Evolutionary conservation across 1,140 invertebrate genomes (phyloP).

Genomic region (Drosophila nasuta): DNA sequence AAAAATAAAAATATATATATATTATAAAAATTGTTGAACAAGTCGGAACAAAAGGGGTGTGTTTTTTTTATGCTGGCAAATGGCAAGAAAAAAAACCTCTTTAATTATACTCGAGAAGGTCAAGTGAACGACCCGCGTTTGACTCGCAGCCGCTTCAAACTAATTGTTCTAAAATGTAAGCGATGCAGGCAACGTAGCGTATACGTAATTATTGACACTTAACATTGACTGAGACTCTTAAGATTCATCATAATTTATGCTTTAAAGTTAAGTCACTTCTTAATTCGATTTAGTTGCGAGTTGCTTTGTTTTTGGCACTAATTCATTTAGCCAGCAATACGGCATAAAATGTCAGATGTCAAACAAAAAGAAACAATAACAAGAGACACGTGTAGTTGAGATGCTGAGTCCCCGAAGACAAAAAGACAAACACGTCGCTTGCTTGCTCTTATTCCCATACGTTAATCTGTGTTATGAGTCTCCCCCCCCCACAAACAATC

Average conservation of each 20-base stretch:
- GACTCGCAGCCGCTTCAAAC: constrained; percentile 19
- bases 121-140: constrained; percentile 45
- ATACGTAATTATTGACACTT: constrained; percentile 46
- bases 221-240: constrained; percentile 4
- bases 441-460: constrained; percentile 21
- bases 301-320: background rate
- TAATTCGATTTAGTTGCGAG: background rate
- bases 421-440: constrained; percentile 1
- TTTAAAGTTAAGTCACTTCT: background rate
- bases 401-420: constrained; percentile 10
- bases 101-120: constrained; percentile 58
- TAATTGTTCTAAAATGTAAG: constrained; percentile 33
- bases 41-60: constrained; percentile 52
- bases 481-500: constrained; percentile 9
- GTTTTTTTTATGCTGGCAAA: constrained; percentile 45
- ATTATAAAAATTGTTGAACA: constrained; percentile 59
- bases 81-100: constrained; percentile 33
- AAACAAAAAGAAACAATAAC: background rate
- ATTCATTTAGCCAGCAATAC: constrained; percentile 24
- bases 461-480: constrained; percentile 15
- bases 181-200: constrained; percentile 30
- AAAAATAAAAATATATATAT: constrained; percentile 13
- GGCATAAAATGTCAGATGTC: constrained; percentile 2
- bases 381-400: constrained; percentile 1
- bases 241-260: background rate